Conservation (phyloP, 2,888 invertebrate genomes). For the Aspidiotus rigidus region DNA sequence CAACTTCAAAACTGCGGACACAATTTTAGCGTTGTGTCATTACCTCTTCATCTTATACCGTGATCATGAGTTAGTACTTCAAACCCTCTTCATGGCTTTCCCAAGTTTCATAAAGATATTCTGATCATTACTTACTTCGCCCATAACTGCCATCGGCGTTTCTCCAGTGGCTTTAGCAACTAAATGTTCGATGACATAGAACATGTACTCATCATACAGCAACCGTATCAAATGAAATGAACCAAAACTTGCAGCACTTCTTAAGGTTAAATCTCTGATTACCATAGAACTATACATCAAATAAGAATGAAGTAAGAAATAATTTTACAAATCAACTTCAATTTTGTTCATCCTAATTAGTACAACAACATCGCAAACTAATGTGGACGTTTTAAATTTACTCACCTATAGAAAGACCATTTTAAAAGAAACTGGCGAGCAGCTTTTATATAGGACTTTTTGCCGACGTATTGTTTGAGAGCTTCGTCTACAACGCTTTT, state of each 20-base stretch:
- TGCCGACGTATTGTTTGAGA: constrained; percentile 77
- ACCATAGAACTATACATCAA: constrained; percentile 73
- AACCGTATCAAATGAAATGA: constrained; percentile 96
- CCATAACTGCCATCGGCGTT: constrained; percentile 92
- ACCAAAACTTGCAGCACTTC: constrained; percentile 96
- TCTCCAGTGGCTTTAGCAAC: constrained; percentile 83
- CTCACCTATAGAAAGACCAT: constrained; percentile 93
- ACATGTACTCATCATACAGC: constrained; percentile 98
- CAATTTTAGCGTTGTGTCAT: too few species aligned
- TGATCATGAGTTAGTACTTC: too few species aligned
- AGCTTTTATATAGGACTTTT: constrained; percentile 70
- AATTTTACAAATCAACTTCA: too few species aligned
- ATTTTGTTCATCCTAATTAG: neutral
- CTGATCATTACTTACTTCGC: constrained; percentile 47
- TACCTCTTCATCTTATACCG: too few species aligned
- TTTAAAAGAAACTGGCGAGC: constrained; percentile 89
- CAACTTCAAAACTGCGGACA: too few species aligned
- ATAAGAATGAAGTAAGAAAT: too few species aligned
- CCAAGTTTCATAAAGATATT: too few species aligned
- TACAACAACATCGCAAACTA: too few species aligned
- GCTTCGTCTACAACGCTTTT: constrained; percentile 86
- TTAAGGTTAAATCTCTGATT: constrained; percentile 88
- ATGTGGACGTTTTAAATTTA: neutral
- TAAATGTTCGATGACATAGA: constrained; percentile 93
- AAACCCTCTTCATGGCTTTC: too few species aligned